Evolutionary conservation across 2,888 invertebrate species (phyloP), one percentile per base, ranked within the genome.

Genomic region (Cyclophora albipunctata): DNA sequence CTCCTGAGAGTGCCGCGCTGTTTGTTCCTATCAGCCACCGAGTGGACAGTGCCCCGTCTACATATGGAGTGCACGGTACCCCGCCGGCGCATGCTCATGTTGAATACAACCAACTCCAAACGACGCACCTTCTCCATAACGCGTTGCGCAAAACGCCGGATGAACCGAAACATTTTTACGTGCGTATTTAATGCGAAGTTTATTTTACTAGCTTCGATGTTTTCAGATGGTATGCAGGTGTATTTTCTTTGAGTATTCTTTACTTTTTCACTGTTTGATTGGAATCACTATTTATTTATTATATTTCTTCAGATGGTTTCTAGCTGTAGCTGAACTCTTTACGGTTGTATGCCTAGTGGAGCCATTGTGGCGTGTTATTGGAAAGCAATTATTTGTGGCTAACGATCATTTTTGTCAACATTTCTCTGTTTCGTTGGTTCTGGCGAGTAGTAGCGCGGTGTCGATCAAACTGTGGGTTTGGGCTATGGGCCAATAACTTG

Each of bases 81-180:
- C 50, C 83, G 69, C 55, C 78, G 71, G 47, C 67, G 70, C 47
- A 78, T 51, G n/a, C 71, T 71, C 48, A 75, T 65, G 50, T 78
- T 80, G 51, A 84, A 74, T 51, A 79, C 55, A 46, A 81, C 62
- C 52, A 80, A 63, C 60, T 86, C 80, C 33, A 73, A 67, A 50
- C 65, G 75, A 7, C 81, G 74, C 51, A 84, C 65, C 59, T 76
- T 79, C 48, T 73, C 71, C 45, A 76, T 64, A 7, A 86, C 69
- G 41, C 65, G 68, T 48, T 71, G 65, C 40, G 71, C 70, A 20
- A 80, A 53, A 55, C 71, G 74, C 50, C 83, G 75, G 45, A 84
- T 54, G 34, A 75, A 63, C 33, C 78, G 77, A 45, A 79, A 73
- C 85, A 85, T 83, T 57, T 37, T 43, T 43, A 34, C 5, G 42